Base-by-base conservation (phyloP, 2,888 invertebrate species). In the Drosophila emarginata region DNA sequence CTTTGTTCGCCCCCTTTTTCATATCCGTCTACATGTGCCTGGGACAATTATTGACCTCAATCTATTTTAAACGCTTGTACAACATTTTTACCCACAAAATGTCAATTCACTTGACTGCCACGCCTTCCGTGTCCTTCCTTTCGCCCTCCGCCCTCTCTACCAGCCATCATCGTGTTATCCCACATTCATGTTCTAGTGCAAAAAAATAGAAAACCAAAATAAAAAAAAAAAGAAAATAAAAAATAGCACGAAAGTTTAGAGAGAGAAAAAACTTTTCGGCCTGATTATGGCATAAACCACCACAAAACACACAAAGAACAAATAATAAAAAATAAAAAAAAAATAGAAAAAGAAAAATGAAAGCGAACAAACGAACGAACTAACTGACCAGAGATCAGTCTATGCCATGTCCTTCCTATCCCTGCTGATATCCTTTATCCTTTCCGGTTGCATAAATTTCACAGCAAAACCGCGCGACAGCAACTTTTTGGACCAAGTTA, bases 31-130 rank as follows among this genome's bases (percentile, higher is more conserved):
- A 64, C 64, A 66, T 67, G 72, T 77, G 61, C 67, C 78, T 45
- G 71, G 65, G 70, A 76, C 79, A 79, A 80, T 79, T 80, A 79
- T 79, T 78, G 81, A 76, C 79, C 81, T 72, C 79, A 79, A 80
- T 79, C 76, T 79, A 78, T 78, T 78, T 79, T 74, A 81, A 79
- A 69, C 81, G 76, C 45, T 73, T 53, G 39, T 67, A 64, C 60
- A 63, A 65, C 74, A 63, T 74, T 60, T 53, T 64, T 57, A 28
- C 59, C 40, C 51, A 23, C 59, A 60, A 76, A 75, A 74, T 71
- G 74, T 76, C 71, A 68, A 61, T 75, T 71, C 62, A 56, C 60
- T 71, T 61, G 64, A 61, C 62, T 69, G 71, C 54, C 61, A 58
- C 40, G 62, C 63, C 54, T 63, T n/a, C 26, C 57, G 58, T 39